Evolutionary conservation across 2,113 vertebrate genomes (phyloP).

Genomic region (Chrysemys picta): DNA sequence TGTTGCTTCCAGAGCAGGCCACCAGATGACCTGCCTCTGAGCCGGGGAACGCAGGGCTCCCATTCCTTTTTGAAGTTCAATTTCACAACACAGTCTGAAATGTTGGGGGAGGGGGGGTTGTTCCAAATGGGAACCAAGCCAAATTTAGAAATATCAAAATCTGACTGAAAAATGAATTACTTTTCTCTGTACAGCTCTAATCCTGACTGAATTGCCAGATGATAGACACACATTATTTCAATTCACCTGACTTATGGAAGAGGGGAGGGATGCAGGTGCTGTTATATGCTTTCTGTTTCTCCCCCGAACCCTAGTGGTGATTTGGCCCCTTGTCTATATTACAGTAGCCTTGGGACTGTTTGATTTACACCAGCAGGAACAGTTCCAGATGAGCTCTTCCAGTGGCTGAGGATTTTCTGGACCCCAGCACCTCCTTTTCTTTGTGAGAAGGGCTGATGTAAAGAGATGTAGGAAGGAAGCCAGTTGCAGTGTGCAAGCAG

Average conservation of each 20-base stretch:
- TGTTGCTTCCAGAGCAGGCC: no score
- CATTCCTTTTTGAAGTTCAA: background rate
- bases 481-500: background rate
- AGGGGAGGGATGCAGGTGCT: background rate
- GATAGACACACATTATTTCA: background rate
- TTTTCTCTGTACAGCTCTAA: background rate
- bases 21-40: background rate
- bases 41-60: background rate
- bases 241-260: background rate
- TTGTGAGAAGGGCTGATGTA: background rate
- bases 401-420: background rate
- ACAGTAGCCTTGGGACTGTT: background rate
- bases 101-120: background rate
- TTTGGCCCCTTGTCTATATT: background rate
- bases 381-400: background rate
- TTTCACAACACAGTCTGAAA: background rate
- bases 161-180: background rate
- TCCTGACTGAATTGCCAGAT: background rate
- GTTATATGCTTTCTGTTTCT: rapidly evolving
- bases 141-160: background rate
- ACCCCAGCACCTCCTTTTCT: background rate
- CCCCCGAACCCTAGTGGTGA: rapidly evolving
- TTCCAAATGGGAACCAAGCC: background rate
- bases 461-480: background rate
- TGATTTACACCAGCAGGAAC: background rate